Evolutionary conservation across 2,888 invertebrate species (phyloP).

Genomic region (Nipponacmea schrenckii): DNA sequence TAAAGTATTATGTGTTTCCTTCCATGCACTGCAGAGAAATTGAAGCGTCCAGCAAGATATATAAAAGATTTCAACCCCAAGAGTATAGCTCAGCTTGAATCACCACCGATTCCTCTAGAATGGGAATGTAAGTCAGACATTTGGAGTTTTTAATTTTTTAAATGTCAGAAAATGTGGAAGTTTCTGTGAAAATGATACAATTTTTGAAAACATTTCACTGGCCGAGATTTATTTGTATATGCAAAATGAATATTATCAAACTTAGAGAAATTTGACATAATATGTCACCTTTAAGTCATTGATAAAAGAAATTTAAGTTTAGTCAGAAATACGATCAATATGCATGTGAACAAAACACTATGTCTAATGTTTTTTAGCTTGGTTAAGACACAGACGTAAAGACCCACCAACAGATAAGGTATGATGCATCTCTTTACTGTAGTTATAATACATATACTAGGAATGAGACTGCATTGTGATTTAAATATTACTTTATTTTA

Average conservation of each 20-base stretch:
- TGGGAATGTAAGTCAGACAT: slow-evolving; percentile 27
- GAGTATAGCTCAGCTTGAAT: not conserved
- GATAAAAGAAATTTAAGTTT: too few relatives aligned
- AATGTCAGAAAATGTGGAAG: too few relatives aligned
- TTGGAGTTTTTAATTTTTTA: too few relatives aligned
- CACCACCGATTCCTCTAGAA: slow-evolving; percentile 30
- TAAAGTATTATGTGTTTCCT: slow-evolving; percentile 4
- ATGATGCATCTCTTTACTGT: not conserved
- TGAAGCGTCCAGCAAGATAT: slow-evolving; percentile 18
- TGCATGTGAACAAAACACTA: not conserved
- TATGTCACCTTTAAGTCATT: not conserved
- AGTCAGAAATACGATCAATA: too few relatives aligned
- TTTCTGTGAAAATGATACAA: too few relatives aligned
- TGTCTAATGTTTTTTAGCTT: slow-evolving; percentile 32
- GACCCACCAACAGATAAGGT: slow-evolving; percentile 41
- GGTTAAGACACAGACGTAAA: slow-evolving; percentile 35
- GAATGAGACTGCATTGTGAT: not conserved
- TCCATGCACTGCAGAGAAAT: slow-evolving; percentile 12
- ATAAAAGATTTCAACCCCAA: slow-evolving; percentile 12
- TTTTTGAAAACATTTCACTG: too few relatives aligned
- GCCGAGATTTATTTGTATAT: not conserved
- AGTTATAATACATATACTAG: too few relatives aligned
- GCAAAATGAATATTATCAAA: not conserved
- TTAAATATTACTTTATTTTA: not conserved
- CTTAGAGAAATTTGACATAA: not conserved